Conservation (phyloP, 2,797 vertebrate genomes). For the Channallabes apus region DNA sequence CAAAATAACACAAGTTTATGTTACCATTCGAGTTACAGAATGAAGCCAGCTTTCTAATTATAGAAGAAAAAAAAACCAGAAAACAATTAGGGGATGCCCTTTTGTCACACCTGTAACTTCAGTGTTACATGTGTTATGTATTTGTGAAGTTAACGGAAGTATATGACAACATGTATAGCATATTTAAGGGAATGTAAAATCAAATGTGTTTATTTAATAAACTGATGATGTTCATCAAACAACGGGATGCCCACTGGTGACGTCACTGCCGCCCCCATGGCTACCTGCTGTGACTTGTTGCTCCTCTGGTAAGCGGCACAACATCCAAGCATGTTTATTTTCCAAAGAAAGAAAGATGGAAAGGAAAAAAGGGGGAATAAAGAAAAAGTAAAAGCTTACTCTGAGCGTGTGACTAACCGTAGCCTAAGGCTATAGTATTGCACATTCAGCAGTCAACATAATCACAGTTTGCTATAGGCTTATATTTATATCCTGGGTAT, state of each 20-base stretch:
- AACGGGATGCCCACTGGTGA: neutral
- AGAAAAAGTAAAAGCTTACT: neutral
- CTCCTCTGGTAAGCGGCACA: neutral
- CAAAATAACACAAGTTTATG: neutral
- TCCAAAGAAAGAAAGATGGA: neutral
- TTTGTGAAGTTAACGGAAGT: too few relatives aligned
- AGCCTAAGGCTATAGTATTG: neutral
- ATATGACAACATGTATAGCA: neutral
- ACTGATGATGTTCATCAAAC: neutral
- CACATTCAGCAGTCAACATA: neutral
- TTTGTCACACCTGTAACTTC: neutral
- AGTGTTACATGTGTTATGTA: too few relatives aligned
- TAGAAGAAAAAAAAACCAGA: neutral
- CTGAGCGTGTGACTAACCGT: neutral
- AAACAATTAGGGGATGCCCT: neutral
- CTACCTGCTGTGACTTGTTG: slow-evolving; percentile 3
- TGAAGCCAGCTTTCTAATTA: neutral
- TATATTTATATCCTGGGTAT: neutral
- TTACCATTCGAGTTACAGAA: neutral
- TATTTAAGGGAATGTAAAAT: neutral
- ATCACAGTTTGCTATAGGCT: neutral
- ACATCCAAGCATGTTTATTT: neutral
- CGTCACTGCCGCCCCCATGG: neutral
- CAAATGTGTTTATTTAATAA: neutral
- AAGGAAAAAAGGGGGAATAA: neutral